These are phyloP conservation scores for Molorchus minor DNA, from an alignment of 2,888 invertebrate species.

Conservation along the genomic window DNA sequence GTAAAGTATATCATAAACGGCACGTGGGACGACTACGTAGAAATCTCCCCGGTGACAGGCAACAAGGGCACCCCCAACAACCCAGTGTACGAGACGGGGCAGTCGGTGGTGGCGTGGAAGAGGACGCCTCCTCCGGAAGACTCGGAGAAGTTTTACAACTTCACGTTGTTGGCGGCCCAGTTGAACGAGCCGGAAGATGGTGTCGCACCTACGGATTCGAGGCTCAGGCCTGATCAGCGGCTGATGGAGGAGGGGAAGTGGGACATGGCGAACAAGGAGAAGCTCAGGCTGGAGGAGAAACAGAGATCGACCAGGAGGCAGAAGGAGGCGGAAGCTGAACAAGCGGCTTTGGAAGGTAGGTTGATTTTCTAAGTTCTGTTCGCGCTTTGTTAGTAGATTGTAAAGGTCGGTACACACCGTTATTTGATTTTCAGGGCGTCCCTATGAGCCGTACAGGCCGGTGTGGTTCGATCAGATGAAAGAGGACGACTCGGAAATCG, in stretches of 20 bases:
- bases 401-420: too few relatives aligned
- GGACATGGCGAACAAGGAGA: constrained; percentile 90
- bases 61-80: constrained; percentile 75
- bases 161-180: constrained; percentile 94
- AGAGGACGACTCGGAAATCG: constrained; percentile 74
- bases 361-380: too few relatives aligned
- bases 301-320: constrained; percentile 83
- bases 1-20: constrained; percentile 81
- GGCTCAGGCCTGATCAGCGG: constrained; percentile 91
- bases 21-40: constrained; percentile 96
- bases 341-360: constrained; percentile 69
- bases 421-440: constrained; percentile 64
- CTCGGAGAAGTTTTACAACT: constrained; percentile 86
- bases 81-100: constrained; percentile 93
- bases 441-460: constrained; percentile 80
- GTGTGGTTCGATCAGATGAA: constrained; percentile 90
- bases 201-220: constrained; percentile 93
- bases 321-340: constrained; percentile 83
- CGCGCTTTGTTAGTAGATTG: too few relatives aligned
- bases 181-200: constrained; percentile 92
- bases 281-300: constrained; percentile 91
- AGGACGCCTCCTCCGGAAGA: constrained; percentile 77
- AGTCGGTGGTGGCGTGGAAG: constrained; percentile 87
- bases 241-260: constrained; percentile 95
- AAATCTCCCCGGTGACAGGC: constrained; percentile 86